Base-by-base conservation (phyloP, 2,113 vertebrate genomes). In the Brachyhypopomus occidentalis region DNA sequence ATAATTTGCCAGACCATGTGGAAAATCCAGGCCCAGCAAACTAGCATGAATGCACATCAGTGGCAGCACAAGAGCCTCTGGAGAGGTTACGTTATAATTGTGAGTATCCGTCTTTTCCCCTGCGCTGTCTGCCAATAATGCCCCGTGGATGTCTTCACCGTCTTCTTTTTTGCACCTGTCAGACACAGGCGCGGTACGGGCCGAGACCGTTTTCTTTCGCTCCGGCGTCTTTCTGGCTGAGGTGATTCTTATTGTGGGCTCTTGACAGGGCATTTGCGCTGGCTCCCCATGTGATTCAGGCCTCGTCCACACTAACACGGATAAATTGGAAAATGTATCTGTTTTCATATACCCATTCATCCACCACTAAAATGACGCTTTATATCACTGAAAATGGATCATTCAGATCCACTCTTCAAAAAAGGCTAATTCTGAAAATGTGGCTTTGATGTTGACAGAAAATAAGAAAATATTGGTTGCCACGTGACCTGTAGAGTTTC, bases 101-200 rank as follows among this genome's bases (percentile, higher is more conserved):
- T 25, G 27, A 55, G 27, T 55, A 60, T 75, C 72, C 27, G 30
- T 75, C 72, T 73, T 73, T 58, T 56, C 38, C 12, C 55, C 55
- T 22, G 72, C 56, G 7, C 30, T 27, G 72, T 75, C 55, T 38
- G 17, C 20, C 55, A 16, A 30, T 73, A 60, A 38, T 38, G 30
- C 55, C 55, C 55, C 19, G 27, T 60, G 56, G 56, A 75, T 60
- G 72, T 75, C 72, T 75, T 75, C 72, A 75, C 55, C 34, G 8
- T 52, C 17, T 30, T 23, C 30, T 12, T 59, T 75, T 59, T 55
- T n/a, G 20, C 27, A 30, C 30, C 52, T 48, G 72, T 60, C 55
- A 58, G 25, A 16, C 7, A 34, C 52, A 19, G 17, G 27, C 64
- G 41, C 34, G 8, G 66, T 70, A 70, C 34, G 20, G 72, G 1